phyloP scores from a whole-genome alignment of 2,797 vertebrate genomes.

The Sebastiscus albofasciatus region DNA sequence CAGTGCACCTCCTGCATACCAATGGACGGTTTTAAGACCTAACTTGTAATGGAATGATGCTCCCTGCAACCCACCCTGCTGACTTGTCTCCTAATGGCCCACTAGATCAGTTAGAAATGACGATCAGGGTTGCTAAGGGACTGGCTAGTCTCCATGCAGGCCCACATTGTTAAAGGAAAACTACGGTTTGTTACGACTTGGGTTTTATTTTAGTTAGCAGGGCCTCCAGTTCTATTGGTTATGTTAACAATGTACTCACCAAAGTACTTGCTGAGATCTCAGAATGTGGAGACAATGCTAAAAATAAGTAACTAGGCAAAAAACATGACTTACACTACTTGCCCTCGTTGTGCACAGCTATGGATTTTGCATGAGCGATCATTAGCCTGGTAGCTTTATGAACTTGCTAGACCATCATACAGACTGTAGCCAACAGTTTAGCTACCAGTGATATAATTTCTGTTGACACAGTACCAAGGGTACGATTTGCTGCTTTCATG shows the following conservation, averaged over 20 bases:
- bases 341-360: background rate
- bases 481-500: too few species aligned
- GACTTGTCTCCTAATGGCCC: conserved; percentile 33
- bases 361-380: background rate
- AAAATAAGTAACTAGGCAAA: background rate
- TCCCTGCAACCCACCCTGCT: conserved; percentile 13
- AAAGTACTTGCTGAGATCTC: background rate
- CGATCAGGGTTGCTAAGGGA: background rate
- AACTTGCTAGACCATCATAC: background rate
- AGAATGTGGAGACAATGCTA: background rate
- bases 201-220: background rate
- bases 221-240: background rate
- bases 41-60: conserved; percentile 53
- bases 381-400: background rate
- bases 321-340: background rate
- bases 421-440: background rate
- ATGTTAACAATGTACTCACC: background rate
- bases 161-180: background rate
- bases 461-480: background rate
- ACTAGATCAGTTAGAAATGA: conserved; percentile 24
- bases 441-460: background rate
- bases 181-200: background rate
- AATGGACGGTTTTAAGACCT: conserved; percentile 54
- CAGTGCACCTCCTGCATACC: conserved; percentile 59
- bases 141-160: background rate